These are phyloP conservation scores for Cyprinodon tularosa DNA, from an alignment of 2,113 vertebrate species.

Conservation along the genomic window DNA sequence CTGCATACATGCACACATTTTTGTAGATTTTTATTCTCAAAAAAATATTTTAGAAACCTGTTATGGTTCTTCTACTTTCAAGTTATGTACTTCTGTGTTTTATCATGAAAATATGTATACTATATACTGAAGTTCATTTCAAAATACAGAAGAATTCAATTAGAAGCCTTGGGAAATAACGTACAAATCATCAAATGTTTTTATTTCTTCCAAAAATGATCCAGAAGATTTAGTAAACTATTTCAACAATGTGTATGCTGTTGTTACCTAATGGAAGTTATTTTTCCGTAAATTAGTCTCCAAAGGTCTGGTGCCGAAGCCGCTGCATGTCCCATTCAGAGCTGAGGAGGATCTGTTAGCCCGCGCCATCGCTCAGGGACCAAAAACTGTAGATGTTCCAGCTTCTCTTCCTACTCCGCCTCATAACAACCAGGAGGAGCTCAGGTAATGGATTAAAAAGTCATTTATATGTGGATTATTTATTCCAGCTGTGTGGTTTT, in stretches of 20 bases:
- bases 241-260: background rate
- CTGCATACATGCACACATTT: no score
- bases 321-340: conserved; percentile 89
- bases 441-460: conserved; percentile 80
- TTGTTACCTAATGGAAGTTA: background rate
- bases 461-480: background rate
- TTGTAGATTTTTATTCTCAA: no score
- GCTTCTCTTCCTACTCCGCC: conserved; percentile 97
- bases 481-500: background rate
- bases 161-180: no score
- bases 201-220: background rate
- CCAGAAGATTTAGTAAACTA: background rate
- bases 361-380: conserved; percentile 91
- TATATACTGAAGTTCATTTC: no score
- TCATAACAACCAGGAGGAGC: conserved; percentile 97
- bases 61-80: no score
- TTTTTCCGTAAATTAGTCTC: conserved; percentile 78
- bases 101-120: no score
- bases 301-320: conserved; percentile 90
- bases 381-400: conserved; percentile 96
- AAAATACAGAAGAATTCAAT: no score
- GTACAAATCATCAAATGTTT: no score
- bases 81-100: no score
- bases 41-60: no score
- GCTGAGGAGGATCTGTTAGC: conserved; percentile 91